A percentile compares a stretch with the other conserved stretches of the same genome.
These are phyloP conservation scores for Harmothoe impar DNA, from an alignment of 2,888 invertebrate genomes.

Conservation along the genomic window DNA sequence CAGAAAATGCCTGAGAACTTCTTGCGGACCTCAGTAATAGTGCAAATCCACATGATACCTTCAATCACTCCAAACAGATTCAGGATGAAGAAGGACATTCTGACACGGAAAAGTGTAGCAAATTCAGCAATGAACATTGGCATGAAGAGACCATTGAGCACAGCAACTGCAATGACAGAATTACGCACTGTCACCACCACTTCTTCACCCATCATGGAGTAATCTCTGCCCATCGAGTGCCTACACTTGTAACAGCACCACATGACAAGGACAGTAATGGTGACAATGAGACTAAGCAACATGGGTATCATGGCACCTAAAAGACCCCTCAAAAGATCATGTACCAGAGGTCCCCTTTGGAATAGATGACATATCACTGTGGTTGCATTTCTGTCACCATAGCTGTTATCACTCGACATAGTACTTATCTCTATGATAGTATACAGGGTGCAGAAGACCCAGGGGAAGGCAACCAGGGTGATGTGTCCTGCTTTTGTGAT, in stretches of 20 bases:
- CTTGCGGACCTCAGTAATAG: background rate
- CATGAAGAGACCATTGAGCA: background rate
- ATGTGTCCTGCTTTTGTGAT: background rate
- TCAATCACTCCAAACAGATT: background rate
- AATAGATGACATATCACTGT: too few relatives aligned
- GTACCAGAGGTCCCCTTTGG: background rate
- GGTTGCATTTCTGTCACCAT: too few relatives aligned
- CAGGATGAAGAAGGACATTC: background rate
- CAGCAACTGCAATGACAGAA: background rate
- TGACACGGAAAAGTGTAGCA: background rate
- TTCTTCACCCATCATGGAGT: background rate
- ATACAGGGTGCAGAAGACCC: background rate
- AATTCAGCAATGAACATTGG: background rate
- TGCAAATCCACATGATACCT: slow-evolving; percentile 6
- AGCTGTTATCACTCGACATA: too few relatives aligned
- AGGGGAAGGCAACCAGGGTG: background rate
- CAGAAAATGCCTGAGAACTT: background rate
- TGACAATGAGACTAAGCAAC: background rate
- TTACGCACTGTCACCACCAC: background rate
- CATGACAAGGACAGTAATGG: background rate
- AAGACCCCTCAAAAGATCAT: background rate
- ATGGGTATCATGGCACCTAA: background rate
- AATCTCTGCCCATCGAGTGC: background rate
- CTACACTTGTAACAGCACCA: background rate
- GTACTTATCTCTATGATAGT: too few relatives aligned